Evolutionary conservation across 2,113 vertebrate species (phyloP), one percentile per base, ranked within the genome.

Genomic region (Chauna torquata): DNA sequence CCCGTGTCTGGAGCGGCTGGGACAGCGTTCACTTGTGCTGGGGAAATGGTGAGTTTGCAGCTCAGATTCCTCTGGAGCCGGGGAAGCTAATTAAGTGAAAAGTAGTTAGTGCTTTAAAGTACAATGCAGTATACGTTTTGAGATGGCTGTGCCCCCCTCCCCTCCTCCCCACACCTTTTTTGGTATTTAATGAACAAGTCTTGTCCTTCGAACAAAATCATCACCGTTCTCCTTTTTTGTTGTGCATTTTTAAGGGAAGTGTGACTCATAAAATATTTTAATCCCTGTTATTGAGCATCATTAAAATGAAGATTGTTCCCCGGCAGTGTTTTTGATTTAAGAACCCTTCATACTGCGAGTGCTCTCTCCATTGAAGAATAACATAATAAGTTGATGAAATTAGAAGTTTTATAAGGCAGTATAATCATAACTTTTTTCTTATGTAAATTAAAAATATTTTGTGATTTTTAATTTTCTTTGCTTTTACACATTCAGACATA

Each of bases 231-330:
- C 28, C 36, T 61, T 74, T 91, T 80, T 70, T 58, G 9, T 90
- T 86, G 81, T 88, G 44, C 18, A 58, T 69, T 50, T 40, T 7
- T 32, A 28, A 92, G 94, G 92, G 91, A 97, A 95, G 71, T 52
- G 45, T 95, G 91, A 94, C 87, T 92, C 94, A 94, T 72, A 54
- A 95, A 95, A 79, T 92, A 93, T 81, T 95, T 95, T 96, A 93
- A 85, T 92, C 82, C 59, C 76, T 90, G 47, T 90, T 94, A 90
- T 66, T 96, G 93, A 94, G 91, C 87, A 86, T 95, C 64, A 83
- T 97, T 96, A 86, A 80, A 95, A 95, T 70, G 68, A 94, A 95
- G 90, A 95, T 94, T 94, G 82, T 95, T 97, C 74, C 92, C 50
- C 2, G 11, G 70, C 91, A 87, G 86, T 76, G 89, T n/a, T 95